Evolutionary conservation across 2,797 vertebrate genomes (phyloP).

Genomic region (Rhadinocentrus ornatus): DNA sequence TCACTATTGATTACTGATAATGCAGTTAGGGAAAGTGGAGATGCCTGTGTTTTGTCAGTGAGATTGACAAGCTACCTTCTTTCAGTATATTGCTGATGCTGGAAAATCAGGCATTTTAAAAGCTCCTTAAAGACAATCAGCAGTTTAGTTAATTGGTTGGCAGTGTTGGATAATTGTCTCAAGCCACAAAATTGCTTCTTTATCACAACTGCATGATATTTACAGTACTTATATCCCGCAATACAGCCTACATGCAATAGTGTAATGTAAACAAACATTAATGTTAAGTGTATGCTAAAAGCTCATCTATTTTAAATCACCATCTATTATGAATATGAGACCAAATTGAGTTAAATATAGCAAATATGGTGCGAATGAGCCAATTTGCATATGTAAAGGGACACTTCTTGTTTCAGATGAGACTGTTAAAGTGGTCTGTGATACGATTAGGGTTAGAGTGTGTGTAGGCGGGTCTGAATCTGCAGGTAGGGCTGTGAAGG

Average conservation of each 20-base stretch:
- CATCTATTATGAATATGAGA: no score
- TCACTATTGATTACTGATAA: slow-evolving; percentile 78
- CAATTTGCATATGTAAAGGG: neutral
- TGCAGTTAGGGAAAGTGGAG: slow-evolving; percentile 66
- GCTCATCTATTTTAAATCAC: no score
- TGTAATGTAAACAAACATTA: no score
- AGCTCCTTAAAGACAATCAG: neutral
- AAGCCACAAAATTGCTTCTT: neutral
- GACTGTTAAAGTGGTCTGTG: neutral
- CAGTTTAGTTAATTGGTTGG: neutral
- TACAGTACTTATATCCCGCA: neutral
- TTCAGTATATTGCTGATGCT: slow-evolving; percentile 31
- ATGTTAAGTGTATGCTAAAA: no score
- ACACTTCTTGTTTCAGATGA: neutral
- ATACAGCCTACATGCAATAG: neutral
- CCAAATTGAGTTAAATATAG: neutral
- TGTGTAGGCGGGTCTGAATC: no score
- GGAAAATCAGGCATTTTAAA: slow-evolving; percentile 8
- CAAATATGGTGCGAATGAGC: neutral
- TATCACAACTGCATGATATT: neutral
- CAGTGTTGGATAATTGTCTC: neutral
- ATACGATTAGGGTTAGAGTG: no score
- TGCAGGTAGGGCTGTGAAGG: no score
- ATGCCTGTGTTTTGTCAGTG: slow-evolving; percentile 53
- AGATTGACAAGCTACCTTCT: slow-evolving; percentile 32